Evolutionary conservation across 2,888 invertebrate species (phyloP), one percentile per base, ranked within the genome.

Genomic region (Labia minor): DNA sequence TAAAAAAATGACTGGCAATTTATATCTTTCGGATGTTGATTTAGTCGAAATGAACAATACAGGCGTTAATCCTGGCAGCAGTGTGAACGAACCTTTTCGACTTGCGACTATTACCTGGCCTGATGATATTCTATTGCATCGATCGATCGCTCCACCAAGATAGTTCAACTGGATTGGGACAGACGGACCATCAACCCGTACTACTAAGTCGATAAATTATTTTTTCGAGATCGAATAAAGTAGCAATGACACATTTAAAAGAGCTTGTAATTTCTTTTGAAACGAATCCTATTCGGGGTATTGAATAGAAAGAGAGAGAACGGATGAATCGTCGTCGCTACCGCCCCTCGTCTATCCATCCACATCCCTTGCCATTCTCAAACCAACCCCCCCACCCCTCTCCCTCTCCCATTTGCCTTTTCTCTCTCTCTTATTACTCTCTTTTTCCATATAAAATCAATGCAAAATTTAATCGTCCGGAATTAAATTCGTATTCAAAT

Each of bases 161-260:
- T 49, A 14, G 49, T 4, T 14, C 3, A 49, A 14, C 8, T 14
- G 14, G 49, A 49, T 49, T 8, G 14, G 14, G 14, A 49, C n/a
- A n/a, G 26, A 26, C 4, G 26, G 26, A 26, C 3, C 8, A 6
- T 26, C 3, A 26, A 8, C 4, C 49, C 49, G 14, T 8, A 49
- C n/a, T n/a, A n/a, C n/a, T n/a, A 49, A 49, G 49, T 49, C 49
- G 49, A 49, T 49, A 49, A 49, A 49, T 49, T 49, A 49, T 49
- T 49, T 49, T 49, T 49, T 49, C 49, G 49, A 49, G 49, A 49
- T 49, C 49, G n/a, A 49, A 49, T 49, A 49, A 49, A 49, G 49
- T 49, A 49, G 6, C 49, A 49, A 49, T 49, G 49, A 49, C 49
- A 49, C 49, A 49, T 49, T 49, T 49, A 49, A 49, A 49, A 49